These are phyloP conservation scores for Habropoda laboriosa DNA, from an alignment of 1,140 invertebrate genomes.

Conservation along the genomic window DNA sequence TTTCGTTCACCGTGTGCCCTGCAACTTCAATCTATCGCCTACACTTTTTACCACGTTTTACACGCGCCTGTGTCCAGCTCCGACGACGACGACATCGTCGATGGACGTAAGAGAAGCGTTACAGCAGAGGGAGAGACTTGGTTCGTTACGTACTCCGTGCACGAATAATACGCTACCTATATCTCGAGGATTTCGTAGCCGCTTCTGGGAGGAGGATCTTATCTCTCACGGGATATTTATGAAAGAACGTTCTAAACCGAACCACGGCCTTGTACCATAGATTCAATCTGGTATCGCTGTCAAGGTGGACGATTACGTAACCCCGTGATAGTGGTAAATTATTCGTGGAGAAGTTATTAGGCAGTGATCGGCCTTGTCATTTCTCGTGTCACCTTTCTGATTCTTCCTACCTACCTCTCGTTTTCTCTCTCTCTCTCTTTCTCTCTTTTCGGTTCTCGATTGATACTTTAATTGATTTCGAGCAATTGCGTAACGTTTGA, in stretches of 20 bases:
- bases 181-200: slow-evolving; percentile 12
- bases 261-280: slow-evolving; percentile 23
- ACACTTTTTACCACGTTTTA: slow-evolving; percentile 43
- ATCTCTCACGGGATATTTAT: slow-evolving; percentile 44
- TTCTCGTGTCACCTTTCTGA: neutral
- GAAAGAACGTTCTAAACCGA: slow-evolving; percentile 15
- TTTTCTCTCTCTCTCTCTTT: neutral
- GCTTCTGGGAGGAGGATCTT: slow-evolving; percentile 25
- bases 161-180: slow-evolving; percentile 38
- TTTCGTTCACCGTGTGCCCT: neutral
- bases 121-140: neutral
- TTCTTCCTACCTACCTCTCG: neutral
- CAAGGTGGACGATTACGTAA: slow-evolving; percentile 42
- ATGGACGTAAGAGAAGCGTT: neutral
- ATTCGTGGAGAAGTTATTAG: neutral
- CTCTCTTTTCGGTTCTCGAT: neutral
- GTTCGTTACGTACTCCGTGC: slow-evolving; percentile 7
- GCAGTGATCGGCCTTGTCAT: neutral
- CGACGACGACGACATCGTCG: slow-evolving; percentile 2
- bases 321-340: neutral
- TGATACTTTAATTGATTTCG: slow-evolving; percentile 9
- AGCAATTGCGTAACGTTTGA: neutral
- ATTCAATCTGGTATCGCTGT: slow-evolving; percentile 42
- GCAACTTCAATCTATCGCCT: slow-evolving; percentile 47
- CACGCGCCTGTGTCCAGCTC: neutral